phyloP scores from a whole-genome alignment of 2,113 vertebrate genomes.

The Zapornia atra region DNA sequence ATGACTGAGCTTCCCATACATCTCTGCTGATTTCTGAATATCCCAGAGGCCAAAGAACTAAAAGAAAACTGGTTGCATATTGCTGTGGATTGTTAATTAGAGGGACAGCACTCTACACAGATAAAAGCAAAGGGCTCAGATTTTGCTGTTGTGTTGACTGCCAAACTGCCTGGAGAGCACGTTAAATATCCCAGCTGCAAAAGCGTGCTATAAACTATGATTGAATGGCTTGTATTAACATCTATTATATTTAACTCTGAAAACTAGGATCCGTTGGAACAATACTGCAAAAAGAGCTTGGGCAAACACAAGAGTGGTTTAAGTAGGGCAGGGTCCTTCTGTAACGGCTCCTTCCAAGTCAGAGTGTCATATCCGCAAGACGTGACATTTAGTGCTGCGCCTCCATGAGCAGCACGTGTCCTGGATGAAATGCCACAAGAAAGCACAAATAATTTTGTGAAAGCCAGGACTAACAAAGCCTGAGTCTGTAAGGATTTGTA shows the following conservation, averaged over 20 bases:
- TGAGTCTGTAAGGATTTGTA: not conserved
- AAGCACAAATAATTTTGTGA: not conserved
- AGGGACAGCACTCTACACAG: not conserved
- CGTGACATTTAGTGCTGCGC: conserved; percentile 19
- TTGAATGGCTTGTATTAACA: not conserved
- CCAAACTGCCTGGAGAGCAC: not conserved
- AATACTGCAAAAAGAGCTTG: not conserved
- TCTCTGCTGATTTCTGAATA: not conserved
- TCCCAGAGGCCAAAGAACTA: not conserved
- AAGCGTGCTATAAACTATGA: not conserved
- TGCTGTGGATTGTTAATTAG: not conserved
- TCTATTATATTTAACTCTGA: not conserved
- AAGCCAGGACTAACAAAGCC: conserved; percentile 29
- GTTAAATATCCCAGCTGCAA: not conserved
- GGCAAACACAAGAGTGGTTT: not conserved
- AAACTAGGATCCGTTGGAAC: not conserved
- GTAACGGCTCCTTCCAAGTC: not conserved
- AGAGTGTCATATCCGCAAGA: not conserved
- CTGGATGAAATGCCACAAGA: not conserved
- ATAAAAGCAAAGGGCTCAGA: not conserved
- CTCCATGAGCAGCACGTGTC: not conserved
- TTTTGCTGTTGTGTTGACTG: not conserved
- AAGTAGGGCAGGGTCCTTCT: not conserved
- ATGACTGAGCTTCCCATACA: not conserved
- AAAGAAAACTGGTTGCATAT: not conserved